A percentile compares a stretch with the other conserved stretches of the same genome.
Conservation (phyloP, 1,140 invertebrate species). For the Pogonomyrmex californicus region DNA sequence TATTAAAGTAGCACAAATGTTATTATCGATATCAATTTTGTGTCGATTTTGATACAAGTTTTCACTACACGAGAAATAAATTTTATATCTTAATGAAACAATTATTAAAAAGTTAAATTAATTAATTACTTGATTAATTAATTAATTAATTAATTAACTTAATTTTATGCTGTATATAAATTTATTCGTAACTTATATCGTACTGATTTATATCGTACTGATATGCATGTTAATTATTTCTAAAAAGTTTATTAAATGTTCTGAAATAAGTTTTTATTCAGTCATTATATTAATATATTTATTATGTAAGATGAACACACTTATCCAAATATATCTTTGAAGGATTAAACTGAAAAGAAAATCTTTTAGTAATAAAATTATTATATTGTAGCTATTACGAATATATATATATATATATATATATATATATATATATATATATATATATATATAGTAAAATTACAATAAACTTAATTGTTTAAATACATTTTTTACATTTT, state of each 20-base stretch:
- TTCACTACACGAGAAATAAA: neutral
- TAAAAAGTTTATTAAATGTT: neutral
- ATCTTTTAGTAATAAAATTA: neutral
- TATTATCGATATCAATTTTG: neutral
- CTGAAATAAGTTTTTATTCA: neutral
- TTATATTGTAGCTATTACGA: neutral
- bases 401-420: slow-evolving; percentile 1
- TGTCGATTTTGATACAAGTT: neutral
- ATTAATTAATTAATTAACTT: neutral
- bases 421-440: slow-evolving; percentile 7
- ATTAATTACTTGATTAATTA: neutral
- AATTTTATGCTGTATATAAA: neutral
- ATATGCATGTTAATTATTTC: neutral
- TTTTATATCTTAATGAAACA: neutral
- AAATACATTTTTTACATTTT: neutral
- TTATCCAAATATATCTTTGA: neutral
- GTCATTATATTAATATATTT: neutral
- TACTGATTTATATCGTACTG: neutral
- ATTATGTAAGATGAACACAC: neutral
- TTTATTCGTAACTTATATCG: neutral
- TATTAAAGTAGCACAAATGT: neutral
- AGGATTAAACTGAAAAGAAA: slow-evolving; percentile 10
- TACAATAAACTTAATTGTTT: neutral
- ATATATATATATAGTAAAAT: neutral
- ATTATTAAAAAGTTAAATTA: neutral